phyloP scores from a whole-genome alignment of 2,888 invertebrate species.

The Pollenia griseotomentosa region DNA sequence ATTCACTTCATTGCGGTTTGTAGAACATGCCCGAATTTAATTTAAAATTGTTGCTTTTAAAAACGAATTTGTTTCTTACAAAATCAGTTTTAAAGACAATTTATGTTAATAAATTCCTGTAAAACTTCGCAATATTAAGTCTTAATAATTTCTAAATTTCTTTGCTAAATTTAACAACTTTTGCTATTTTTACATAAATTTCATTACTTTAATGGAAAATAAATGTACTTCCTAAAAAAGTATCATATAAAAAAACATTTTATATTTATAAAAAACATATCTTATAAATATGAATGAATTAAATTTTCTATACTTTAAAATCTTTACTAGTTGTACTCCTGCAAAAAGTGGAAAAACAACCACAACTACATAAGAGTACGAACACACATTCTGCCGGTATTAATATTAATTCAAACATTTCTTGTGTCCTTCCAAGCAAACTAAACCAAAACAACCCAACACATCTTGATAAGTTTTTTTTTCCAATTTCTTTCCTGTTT shows the following conservation, averaged over 20 bases:
- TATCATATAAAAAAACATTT: neutral
- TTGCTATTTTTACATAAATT: constrained; percentile 16
- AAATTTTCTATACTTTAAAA: constrained; percentile 21
- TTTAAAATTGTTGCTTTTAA: too few species aligned
- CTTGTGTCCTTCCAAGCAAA: constrained; percentile 26
- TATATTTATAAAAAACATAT: constrained; percentile 27
- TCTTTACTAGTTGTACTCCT: neutral
- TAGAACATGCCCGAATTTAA: too few species aligned
- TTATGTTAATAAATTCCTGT: too few species aligned
- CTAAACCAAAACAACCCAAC: constrained; percentile 11
- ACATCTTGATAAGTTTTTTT: constrained; percentile 67
- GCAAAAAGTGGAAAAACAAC: neutral
- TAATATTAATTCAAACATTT: constrained; percentile 32
- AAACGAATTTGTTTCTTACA: too few species aligned
- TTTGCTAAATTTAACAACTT: constrained; percentile 9
- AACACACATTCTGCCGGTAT: neutral
- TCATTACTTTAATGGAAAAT: constrained; percentile 26
- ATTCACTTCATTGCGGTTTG: too few species aligned
- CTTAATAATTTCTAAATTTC: too few species aligned
- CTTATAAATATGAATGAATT: constrained; percentile 42
- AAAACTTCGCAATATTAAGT: constrained; percentile 3
- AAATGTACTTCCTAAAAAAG: neutral
- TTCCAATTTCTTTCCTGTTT: constrained; percentile 23
- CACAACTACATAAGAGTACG: neutral
- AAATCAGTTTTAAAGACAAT: too few species aligned